Evolutionary conservation across 2,797 vertebrate species (phyloP).

Genomic region (Brotula barbata): DNA sequence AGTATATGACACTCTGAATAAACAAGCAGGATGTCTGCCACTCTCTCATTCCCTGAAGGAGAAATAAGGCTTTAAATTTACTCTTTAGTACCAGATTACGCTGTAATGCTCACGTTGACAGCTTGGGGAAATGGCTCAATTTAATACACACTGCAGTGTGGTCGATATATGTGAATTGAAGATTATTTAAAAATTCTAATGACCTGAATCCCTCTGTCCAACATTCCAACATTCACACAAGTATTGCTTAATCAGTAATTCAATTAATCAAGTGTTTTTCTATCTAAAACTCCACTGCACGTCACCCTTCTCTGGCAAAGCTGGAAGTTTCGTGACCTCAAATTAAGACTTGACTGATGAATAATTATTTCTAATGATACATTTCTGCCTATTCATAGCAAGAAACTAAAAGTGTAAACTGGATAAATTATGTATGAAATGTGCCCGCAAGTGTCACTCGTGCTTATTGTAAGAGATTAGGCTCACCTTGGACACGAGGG

Average conservation of each 20-base stretch:
- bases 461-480: slow-evolving; percentile 4
- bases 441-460: background rate
- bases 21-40: slow-evolving; percentile 32
- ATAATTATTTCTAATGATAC: slow-evolving; percentile 9
- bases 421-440: slow-evolving; percentile 13
- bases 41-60: background rate
- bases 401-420: background rate
- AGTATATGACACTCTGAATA: slow-evolving; percentile 34
- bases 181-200: no score
- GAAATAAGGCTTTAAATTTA: background rate
- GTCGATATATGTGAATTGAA: no score
- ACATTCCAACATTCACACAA: no score
- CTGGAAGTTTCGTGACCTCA: slow-evolving; percentile 11
- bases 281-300: no score
- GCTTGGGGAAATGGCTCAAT: background rate
- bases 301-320: no score
- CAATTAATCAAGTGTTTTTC: no score
- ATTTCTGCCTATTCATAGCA: slow-evolving; percentile 17
- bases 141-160: no score
- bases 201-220: no score
- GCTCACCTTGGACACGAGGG: slow-evolving; percentile 7
- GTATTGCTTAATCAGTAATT: no score
- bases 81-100: slow-evolving; percentile 1
- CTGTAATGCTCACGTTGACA: background rate
- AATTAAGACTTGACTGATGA: slow-evolving; percentile 2